Base-by-base conservation (phyloP, 2,113 vertebrate species). In the Conger conger region DNA sequence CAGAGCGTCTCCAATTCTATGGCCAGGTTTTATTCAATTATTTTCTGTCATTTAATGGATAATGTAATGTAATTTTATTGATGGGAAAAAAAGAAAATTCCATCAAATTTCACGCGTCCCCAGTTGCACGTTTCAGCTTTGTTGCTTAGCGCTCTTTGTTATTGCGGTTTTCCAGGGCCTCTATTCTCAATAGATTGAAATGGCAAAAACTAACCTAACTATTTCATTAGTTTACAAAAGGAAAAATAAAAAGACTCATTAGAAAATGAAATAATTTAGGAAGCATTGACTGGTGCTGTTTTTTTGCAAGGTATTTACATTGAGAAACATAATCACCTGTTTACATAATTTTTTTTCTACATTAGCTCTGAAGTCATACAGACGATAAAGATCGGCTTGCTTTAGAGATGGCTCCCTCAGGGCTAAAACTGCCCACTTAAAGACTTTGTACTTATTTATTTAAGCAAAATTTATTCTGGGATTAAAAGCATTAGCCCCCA, bases 351-450 rank as follows among this genome's bases (percentile, higher is more conserved):
- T 57, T 57, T 9, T 27, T 63, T 63, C 18, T 63, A 63, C 18
- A 63, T 27, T 63, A 63, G 57, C 57, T 27, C 18, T 23, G 27
- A 63, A 63, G 20, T 23, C 23, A 63, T 27, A 23, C 57, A 23
- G 57, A 63, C 23, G 20, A 63, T 7, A 23, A 27, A 63, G 57
- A 23, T 11, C 57, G 23, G 57, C 27, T 63, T 27, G 3, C 30
- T 79, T 85, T 42, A 86, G 79, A 80, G 82, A n/a, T 53, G 78
- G 57, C 37, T 38, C 80, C 77, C 57, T 80, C 82, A 54, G 54
- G 81, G 80, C 42, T 57, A 86, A 86, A 33, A 89, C 80, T 73
- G 82, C 80, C 82, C 80, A 86, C 37, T 88, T 89, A 89, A 89
- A 87, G 82, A 89, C 60, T 78, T 83, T 73, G 63, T 79, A 35